A percentile compares a stretch with the other conserved stretches of the same genome.
Evolutionary conservation across 1,140 invertebrate species (phyloP).

Genomic region (Magallana ariakensis): DNA sequence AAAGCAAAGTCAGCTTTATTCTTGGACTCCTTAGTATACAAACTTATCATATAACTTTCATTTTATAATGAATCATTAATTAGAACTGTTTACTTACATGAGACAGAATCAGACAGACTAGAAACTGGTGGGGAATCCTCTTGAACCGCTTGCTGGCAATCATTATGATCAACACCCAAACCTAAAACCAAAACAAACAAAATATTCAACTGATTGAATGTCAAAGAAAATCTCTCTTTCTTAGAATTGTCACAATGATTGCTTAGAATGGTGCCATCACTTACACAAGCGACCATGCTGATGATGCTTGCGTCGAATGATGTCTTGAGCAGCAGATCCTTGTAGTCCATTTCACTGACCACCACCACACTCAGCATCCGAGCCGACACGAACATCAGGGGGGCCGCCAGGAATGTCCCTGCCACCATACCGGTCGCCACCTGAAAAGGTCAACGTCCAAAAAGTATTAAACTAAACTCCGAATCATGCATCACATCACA

Average conservation of each 20-base stretch:
- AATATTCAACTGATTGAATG: neutral
- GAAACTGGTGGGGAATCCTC: conserved; percentile 90
- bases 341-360: conserved; percentile 85
- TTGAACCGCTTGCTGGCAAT: conserved; percentile 88
- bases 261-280: conserved; percentile 61
- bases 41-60: too few relatives aligned
- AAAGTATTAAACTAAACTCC: too few relatives aligned
- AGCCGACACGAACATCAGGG: conserved; percentile 96
- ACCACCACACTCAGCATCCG: conserved; percentile 87
- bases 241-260: too few relatives aligned
- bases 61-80: too few relatives aligned
- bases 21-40: too few relatives aligned
- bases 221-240: too few relatives aligned
- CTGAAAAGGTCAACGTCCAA: conserved; percentile 76
- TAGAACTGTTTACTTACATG: conserved; percentile 83
- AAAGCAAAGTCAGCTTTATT: too few relatives aligned
- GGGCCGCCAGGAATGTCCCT: conserved; percentile 95
- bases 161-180: conserved; percentile 90
- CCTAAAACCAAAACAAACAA: conserved; percentile 72
- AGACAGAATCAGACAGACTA: conserved; percentile 83
- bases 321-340: conserved; percentile 85
- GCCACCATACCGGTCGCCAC: conserved; percentile 95
- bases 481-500: too few relatives aligned
- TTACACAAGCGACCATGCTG: conserved; percentile 85
- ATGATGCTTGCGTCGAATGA: conserved; percentile 91